Evolutionary conservation across 1,140 invertebrate species (phyloP).

Genomic region (Dysdera silvatica): DNA sequence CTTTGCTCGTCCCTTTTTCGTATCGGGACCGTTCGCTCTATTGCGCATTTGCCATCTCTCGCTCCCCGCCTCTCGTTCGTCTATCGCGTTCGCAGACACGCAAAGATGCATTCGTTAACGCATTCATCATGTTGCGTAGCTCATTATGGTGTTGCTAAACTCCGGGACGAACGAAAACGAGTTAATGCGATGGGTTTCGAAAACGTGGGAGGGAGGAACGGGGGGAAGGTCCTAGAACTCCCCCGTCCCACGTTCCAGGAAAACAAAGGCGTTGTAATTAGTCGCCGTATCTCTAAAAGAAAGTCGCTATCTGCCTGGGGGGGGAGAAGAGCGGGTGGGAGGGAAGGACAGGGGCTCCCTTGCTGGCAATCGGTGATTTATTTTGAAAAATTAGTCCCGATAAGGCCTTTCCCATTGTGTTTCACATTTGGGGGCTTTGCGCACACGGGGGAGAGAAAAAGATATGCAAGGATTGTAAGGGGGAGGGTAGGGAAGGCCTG

Average conservation of each 20-base stretch:
- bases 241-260: no score
- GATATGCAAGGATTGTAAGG: no score
- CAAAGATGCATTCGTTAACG: conserved; percentile 7
- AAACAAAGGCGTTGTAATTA: conserved; percentile 29
- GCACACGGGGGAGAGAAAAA: no score
- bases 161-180: conserved; percentile 13
- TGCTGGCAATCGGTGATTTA: conserved; percentile 29
- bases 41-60: not conserved
- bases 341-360: no score
- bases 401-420: no score
- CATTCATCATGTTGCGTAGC: conserved; percentile 21
- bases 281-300: conserved; percentile 19
- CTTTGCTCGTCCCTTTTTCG: not conserved
- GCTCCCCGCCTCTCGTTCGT: no score
- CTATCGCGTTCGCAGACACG: not conserved
- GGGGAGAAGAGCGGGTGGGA: conserved; percentile 11
- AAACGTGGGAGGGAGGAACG: not conserved
- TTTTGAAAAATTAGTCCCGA: conserved; percentile 31
- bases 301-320: conserved; percentile 18
- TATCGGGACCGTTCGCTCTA: not conserved
- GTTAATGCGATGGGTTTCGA: conserved; percentile 3
- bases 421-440: no score
- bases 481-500: no score
- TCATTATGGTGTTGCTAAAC: not conserved
- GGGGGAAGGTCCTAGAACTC: no score